Percentiles rank a stretch among this genome's conserved stretches.
Conservation (phyloP, 2,113 vertebrate species). For the Nycticorax nycticorax region DNA sequence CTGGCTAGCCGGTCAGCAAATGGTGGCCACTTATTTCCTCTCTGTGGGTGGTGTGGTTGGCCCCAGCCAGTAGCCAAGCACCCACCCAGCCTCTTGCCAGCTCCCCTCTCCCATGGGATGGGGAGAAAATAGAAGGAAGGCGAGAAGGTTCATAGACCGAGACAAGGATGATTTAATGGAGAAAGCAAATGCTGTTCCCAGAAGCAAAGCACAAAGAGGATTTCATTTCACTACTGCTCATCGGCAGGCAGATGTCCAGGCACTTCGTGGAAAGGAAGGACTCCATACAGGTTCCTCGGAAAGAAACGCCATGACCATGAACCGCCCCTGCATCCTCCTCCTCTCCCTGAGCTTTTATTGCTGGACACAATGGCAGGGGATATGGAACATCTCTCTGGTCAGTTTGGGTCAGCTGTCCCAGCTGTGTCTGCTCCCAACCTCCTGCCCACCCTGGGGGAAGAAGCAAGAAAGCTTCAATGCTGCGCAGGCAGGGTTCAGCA, state of each 20-base stretch:
- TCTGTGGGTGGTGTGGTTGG: not conserved
- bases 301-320: not conserved
- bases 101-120: not conserved
- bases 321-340: not conserved
- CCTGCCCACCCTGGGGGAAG: fast-evolving
- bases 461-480: not conserved
- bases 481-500: not conserved
- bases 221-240: not conserved
- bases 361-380: not conserved
- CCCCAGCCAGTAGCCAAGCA: not conserved
- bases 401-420: not conserved
- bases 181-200: not conserved
- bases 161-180: not conserved
- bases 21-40: not conserved
- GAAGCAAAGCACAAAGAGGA: not conserved
- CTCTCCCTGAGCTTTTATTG: not conserved
- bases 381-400: not conserved
- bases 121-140: not conserved
- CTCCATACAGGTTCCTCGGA: not conserved
- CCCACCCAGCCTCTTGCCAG: fast-evolving
- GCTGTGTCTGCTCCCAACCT: not conserved
- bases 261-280: not conserved
- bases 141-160: not conserved
- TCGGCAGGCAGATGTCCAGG: not conserved
- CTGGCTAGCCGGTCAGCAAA: not conserved